Evolutionary conservation across 2,888 invertebrate genomes (phyloP).

Genomic region (Therioaphis trifolii): DNA sequence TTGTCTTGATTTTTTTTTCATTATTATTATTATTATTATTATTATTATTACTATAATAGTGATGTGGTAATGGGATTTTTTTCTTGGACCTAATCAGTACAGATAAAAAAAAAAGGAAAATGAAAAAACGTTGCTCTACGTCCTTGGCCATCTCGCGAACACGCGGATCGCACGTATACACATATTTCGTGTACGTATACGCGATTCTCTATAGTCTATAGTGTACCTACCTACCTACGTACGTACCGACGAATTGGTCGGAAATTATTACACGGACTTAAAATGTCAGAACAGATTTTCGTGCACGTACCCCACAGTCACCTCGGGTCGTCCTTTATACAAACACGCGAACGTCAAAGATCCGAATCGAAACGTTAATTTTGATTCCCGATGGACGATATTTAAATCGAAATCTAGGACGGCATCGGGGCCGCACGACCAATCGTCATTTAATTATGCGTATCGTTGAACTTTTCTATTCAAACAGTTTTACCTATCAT

Average conservation of each 20-base stretch:
- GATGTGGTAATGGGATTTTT: constrained; percentile 24
- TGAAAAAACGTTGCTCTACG: too few relatives aligned
- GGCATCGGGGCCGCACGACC: not conserved
- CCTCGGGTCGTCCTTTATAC: not conserved
- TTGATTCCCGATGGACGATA: not conserved
- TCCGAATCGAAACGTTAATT: not conserved
- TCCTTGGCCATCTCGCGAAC: constrained; percentile 35
- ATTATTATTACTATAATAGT: too few relatives aligned
- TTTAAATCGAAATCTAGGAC: not conserved
- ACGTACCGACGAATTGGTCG: too few relatives aligned
- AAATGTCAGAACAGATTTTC: not conserved
- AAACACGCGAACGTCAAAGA: not conserved
- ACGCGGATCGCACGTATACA: not conserved
- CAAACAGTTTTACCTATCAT: too few relatives aligned
- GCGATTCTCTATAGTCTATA: too few relatives aligned
- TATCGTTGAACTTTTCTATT: too few relatives aligned
- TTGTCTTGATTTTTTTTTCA: not conserved
- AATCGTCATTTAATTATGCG: too few relatives aligned
- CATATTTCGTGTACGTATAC: not conserved
- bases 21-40: too few relatives aligned
- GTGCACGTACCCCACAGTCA: not conserved
- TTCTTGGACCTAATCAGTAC: not conserved
- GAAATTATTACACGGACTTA: too few relatives aligned
- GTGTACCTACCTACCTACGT: too few relatives aligned
- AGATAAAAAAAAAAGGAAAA: not conserved